Base-by-base conservation (phyloP, 1,140 invertebrate species). In the Stegodyphus mimosarum region DNA sequence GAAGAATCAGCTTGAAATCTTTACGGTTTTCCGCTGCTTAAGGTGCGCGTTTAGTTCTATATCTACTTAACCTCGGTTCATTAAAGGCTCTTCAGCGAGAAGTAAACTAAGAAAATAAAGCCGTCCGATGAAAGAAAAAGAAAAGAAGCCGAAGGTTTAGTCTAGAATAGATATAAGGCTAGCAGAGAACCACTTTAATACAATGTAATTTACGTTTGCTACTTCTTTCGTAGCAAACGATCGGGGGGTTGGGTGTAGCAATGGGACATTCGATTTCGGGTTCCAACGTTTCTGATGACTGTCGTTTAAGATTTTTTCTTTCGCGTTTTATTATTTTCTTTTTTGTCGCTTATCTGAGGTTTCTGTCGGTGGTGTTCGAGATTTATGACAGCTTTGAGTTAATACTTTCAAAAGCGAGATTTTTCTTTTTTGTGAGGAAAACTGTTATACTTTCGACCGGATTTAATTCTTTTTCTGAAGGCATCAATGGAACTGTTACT, bases 311-410 rank as follows among this genome's bases (percentile, higher is more conserved):
- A 74, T 55, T 67, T 84, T 84, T 84, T 76, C 70, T 15, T 11
- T 67, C 52, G 49, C 15, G 63, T 83, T 83, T 74, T 66, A 70
- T 75, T 84, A 70, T 75, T 75, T 84, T 84, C 60, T 69, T 67
- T 73, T 81, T 66, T 63, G 69, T 81, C 79, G 79, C 79, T 81
- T 76, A 84, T 84, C 81, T 84, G 72, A 84, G 81, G 81, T 84
- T 84, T 84, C 81, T 76, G 73, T 84, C 81, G 80, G 75, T 84
- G 72, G 63, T 84, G 73, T 50, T 66, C 48, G 64, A 48, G 73
- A 84, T 84, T 84, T 84, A 84, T 84, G 81, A 84, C 81, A 76
- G 81, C 81, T 75, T 84, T 84, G 81, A 84, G 81, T 84, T 84
- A 84, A 84, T 84, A 84, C 81, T 84, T 83, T 74, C 80, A 74